Base-by-base conservation (phyloP, 2,888 invertebrate genomes). In the Aricia artaxerxes region DNA sequence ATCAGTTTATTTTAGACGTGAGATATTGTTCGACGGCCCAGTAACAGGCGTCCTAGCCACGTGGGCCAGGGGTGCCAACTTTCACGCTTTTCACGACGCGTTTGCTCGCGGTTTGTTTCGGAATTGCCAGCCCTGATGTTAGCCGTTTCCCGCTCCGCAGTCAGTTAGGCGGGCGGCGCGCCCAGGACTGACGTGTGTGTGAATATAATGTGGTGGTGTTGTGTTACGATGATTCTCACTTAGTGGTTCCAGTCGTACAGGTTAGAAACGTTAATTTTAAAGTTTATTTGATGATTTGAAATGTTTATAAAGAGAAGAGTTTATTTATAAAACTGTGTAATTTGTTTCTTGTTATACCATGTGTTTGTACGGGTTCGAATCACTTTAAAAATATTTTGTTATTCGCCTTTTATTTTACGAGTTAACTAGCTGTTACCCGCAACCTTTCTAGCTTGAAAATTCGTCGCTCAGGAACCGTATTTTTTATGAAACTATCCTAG, bases 11-110 rank as follows among this genome's bases (percentile, higher is more conserved):
- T 69, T 69, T 69, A 35, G 69, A 69, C 69, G 69, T 69, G 69
- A 69, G 69, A 69, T 69, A 69, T 76, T 76, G 76, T 76, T 76
- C 75, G 31, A 24, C 53, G 13, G 76, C 76, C 76, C 76, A 53
- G 76, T 80, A 78, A 79, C 78, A 44, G 40, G 79, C 79, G 73
- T 75, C 61, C 78, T 78, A 35, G 78, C 79, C 82, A 82, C 81
- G 82, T 81, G 81, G 80, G 69, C 35, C 69, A 38, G 69, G 69
- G 69, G 13, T 69, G 35, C 35, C 69, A 38, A 69, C 35, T 35
- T 35, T 38, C 11, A 9, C 11, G 69, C 35, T 0, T 35, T 16
- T 38, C 69, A 16, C 69, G 11, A 4, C 69, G 69, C 69, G 69
- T 4, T 16, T 35, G 35, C 16, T 13, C 35, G 13, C 69, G 1